A percentile compares a stretch with the other conserved stretches of the same genome.
Conservation (phyloP, 1,140 invertebrate species). For the Proctacanthus coquilletti region DNA sequence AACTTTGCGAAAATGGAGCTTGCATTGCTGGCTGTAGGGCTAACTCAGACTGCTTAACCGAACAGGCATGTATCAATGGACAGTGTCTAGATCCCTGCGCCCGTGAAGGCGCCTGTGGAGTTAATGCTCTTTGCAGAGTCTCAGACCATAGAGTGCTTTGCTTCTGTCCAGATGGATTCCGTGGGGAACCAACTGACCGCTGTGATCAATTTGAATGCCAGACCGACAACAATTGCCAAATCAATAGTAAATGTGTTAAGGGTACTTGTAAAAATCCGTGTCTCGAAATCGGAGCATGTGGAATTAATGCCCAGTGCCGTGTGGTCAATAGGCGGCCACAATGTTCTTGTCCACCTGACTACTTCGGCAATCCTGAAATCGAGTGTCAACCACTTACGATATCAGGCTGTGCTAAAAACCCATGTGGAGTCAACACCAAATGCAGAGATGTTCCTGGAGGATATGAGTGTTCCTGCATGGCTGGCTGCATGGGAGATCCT, state of each 20-base stretch:
- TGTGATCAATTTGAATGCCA: constrained; percentile 63
- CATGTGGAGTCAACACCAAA: constrained; percentile 69
- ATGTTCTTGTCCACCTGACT: constrained; percentile 73
- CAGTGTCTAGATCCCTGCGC: constrained; percentile 65
- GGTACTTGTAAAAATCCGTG: constrained; percentile 74
- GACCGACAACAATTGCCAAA: constrained; percentile 58
- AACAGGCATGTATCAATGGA: constrained; percentile 56
- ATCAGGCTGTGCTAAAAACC: constrained; percentile 51
- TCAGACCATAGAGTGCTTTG: constrained; percentile 67
- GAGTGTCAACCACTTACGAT: constrained; percentile 51
- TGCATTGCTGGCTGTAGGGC: constrained; percentile 59
- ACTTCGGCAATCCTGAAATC: constrained; percentile 62
- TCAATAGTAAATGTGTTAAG: constrained; percentile 55
- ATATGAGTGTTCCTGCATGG: constrained; percentile 61
- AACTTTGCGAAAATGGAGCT: constrained; percentile 43
- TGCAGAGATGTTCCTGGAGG: constrained; percentile 57
- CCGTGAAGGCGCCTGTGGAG: constrained; percentile 45
- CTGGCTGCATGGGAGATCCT: constrained; percentile 68
- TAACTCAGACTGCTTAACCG: constrained; percentile 62
- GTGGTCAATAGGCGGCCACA: constrained; percentile 56
- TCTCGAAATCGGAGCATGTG: constrained; percentile 55
- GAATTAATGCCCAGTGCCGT: constrained; percentile 72
- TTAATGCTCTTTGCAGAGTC: constrained; percentile 57
- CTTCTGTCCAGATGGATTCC: constrained; percentile 67
- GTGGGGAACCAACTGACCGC: constrained; percentile 57